Evolutionary conservation across 2,797 vertebrate genomes (phyloP).

Genomic region (Coreius guichenoti): DNA sequence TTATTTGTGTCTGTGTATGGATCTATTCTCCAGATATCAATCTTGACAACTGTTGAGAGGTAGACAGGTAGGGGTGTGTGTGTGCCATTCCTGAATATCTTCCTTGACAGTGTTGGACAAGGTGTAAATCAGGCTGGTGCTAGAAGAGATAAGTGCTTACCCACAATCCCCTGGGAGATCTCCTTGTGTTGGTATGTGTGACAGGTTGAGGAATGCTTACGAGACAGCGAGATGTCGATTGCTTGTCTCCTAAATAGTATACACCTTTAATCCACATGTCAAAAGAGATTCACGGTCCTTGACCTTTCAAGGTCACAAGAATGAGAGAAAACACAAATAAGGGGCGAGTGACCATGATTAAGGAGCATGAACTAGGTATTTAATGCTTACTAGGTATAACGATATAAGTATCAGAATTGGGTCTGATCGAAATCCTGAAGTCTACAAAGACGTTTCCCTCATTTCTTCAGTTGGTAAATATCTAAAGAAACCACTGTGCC

Average conservation of each 20-base stretch:
- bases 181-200: constrained; percentile 21
- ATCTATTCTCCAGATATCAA: constrained; percentile 20
- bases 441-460: background rate
- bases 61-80: constrained; percentile 17
- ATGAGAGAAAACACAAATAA: background rate
- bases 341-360: background rate
- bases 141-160: constrained; percentile 35
- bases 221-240: constrained; percentile 52
- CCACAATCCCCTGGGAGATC: constrained; percentile 29
- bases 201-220: constrained; percentile 20
- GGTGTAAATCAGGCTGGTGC: constrained; percentile 41
- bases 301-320: constrained; percentile 52
- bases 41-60: constrained; percentile 14
- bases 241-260: constrained; percentile 56
- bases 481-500: background rate
- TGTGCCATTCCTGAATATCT: background rate
- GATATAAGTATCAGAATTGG: background rate
- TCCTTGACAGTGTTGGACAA: constrained; percentile 23
- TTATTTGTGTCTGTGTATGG: constrained; percentile 18
- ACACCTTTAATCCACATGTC: constrained; percentile 59
- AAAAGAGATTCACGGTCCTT: constrained; percentile 57
- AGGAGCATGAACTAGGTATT: constrained; percentile 10
- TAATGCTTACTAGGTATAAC: background rate
- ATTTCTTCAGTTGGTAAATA: background rate
- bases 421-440: background rate